phyloP scores from a whole-genome alignment of 1,140 invertebrate genomes.

The Hylyphantes graminicola region DNA sequence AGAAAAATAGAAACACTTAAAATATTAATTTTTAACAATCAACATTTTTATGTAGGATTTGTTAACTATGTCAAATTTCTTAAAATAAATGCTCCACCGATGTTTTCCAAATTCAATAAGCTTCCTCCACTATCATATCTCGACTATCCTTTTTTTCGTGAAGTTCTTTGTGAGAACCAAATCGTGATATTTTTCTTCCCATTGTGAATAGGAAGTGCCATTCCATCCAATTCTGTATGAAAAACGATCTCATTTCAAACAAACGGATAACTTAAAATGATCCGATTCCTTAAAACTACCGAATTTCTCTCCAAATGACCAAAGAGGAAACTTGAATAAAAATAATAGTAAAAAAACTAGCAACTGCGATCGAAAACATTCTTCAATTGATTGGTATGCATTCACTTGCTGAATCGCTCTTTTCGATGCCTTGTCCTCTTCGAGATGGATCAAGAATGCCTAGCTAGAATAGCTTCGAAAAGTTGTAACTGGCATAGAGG shows the following conservation, averaged over 20 bases:
- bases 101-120: too few species aligned
- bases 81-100: too few species aligned
- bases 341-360: slow-evolving; percentile 7
- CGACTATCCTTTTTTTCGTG: slow-evolving; percentile 40
- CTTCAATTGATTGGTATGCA: slow-evolving; percentile 52
- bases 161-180: slow-evolving; percentile 34
- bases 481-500: too few species aligned
- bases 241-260: slow-evolving; percentile 51
- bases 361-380: slow-evolving; percentile 52
- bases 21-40: too few species aligned
- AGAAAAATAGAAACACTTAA: too few species aligned
- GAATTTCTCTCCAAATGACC: slow-evolving; percentile 47
- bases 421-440: slow-evolving; percentile 38
- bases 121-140: neutral
- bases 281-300: slow-evolving; percentile 55
- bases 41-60: too few species aligned
- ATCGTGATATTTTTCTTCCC: slow-evolving; percentile 44
- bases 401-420: slow-evolving; percentile 48
- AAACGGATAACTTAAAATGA: slow-evolving; percentile 47
- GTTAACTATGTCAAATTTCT: too few species aligned
- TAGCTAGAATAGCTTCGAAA: neutral
- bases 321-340: slow-evolving; percentile 16
- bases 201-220: slow-evolving; percentile 43
- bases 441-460: slow-evolving; percentile 12
- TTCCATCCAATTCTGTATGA: slow-evolving; percentile 46